Evolutionary conservation across 2,113 vertebrate genomes (phyloP).

Genomic region (Otus sunia): DNA sequence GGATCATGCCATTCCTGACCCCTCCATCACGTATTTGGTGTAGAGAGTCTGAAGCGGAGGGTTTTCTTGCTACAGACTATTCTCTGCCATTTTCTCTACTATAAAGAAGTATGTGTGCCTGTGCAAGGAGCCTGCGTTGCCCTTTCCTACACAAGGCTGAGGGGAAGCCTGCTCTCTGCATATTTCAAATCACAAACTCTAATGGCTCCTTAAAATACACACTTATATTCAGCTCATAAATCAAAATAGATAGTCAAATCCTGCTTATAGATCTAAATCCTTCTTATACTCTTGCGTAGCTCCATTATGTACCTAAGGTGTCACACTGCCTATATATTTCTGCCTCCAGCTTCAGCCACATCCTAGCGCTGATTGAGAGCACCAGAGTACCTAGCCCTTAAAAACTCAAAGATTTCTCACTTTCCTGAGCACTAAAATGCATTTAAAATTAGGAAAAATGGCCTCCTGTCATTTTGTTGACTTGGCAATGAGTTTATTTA

Average conservation of each 20-base stretch:
- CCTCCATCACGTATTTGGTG: neutral
- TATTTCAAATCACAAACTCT: neutral
- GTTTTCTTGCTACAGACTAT: neutral
- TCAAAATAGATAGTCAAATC: neutral
- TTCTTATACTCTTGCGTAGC: neutral
- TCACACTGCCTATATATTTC: neutral
- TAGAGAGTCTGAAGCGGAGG: neutral
- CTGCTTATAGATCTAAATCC: neutral
- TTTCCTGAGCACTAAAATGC: neutral
- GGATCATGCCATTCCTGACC: neutral
- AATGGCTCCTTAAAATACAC: neutral
- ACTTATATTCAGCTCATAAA: neutral
- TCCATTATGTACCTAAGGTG: neutral
- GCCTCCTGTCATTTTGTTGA: neutral
- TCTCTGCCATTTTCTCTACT: neutral
- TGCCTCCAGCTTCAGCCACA: neutral
- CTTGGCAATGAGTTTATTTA: neutral
- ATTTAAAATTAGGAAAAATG: neutral
- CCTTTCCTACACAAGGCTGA: neutral
- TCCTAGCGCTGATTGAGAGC: neutral
- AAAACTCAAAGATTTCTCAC: neutral
- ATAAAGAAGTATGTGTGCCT: neutral
- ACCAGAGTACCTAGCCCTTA: neutral
- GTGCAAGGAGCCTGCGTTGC: rapidly evolving
- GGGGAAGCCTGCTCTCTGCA: neutral